A percentile compares a stretch with the other conserved stretches of the same genome.
Evolutionary conservation across 64 coral and sea anemone genomes (phyloP).

Genomic region (Exaiptasia diaphana): DNA sequence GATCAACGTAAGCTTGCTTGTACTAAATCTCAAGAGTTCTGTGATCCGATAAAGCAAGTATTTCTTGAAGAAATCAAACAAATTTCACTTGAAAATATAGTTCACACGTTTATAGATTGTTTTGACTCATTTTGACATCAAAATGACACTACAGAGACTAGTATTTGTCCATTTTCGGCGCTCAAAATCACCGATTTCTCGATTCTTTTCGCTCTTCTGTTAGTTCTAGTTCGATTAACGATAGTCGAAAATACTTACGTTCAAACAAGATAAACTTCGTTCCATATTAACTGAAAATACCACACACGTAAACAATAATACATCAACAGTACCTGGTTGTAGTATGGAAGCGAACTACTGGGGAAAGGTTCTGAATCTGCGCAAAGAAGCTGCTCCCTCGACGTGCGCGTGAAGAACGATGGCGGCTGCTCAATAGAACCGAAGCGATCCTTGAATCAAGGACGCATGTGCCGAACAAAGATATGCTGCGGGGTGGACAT

Average conservation of each 20-base stretch:
- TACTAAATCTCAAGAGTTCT: no score
- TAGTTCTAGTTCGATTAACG: constrained; percentile 18
- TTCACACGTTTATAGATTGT: no score
- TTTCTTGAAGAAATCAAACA: no score
- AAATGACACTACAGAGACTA: background rate
- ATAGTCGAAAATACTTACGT: constrained; percentile 73
- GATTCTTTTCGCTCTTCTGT: constrained; percentile 28
- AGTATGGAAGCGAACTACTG: constrained; percentile 84
- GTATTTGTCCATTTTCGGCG: background rate
- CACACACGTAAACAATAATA: constrained; percentile 66
- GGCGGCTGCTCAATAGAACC: constrained; percentile 99
- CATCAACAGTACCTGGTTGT: constrained; percentile 92
- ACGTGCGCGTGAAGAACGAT: constrained; percentile 95
- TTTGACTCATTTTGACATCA: no score
- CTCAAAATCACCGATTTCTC: constrained; percentile 49
- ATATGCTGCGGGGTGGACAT: constrained; percentile 17
- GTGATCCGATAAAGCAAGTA: no score
- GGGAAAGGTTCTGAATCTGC: constrained; percentile 95
- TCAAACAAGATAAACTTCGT: constrained; percentile 12
- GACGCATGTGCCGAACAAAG: constrained; percentile 86
- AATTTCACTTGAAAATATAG: no score
- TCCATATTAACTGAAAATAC: constrained; percentile 75
- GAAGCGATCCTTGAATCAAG: constrained; percentile 52
- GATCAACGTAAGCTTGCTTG: no score
- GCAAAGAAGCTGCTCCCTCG: constrained; percentile 95